Percentiles rank a stretch among this genome's conserved stretches.
Evolutionary conservation across 2,888 invertebrate species (phyloP).

Genomic region (Phragmatobia fuliginosa): DNA sequence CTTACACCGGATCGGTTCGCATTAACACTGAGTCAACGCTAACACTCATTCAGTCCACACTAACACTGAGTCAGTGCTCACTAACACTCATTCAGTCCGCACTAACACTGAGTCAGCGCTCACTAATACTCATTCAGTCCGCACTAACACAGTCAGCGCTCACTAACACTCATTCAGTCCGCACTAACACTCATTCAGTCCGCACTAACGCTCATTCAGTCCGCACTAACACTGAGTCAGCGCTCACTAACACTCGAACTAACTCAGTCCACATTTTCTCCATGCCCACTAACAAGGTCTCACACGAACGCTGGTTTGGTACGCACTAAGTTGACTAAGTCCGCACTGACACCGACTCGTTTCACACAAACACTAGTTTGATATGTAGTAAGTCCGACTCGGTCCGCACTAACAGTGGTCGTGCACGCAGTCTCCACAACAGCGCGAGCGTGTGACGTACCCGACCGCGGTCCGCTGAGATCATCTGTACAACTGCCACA

Average conservation of each 20-base stretch:
- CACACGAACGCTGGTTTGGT: neutral
- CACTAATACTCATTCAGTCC: neutral
- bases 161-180: too few species aligned
- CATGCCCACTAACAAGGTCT: neutral
- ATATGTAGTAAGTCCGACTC: neutral
- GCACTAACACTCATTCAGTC: too few species aligned
- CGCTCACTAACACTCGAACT: too few species aligned
- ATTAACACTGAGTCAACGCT: neutral
- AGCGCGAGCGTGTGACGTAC: constrained; percentile 63
- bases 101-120: neutral
- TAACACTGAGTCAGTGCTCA: neutral
- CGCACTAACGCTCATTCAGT: too few species aligned
- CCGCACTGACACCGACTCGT: neutral
- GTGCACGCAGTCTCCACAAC: constrained; percentile 60
- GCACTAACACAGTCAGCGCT: too few species aligned
- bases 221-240: too few species aligned
- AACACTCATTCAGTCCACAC: too few species aligned
- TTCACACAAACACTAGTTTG: neutral
- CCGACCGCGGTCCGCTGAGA: constrained; percentile 56
- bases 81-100: neutral
- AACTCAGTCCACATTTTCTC: neutral
- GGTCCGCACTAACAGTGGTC: constrained; percentile 45
- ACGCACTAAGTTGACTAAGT: neutral
- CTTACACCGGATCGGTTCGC: neutral
- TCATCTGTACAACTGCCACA: constrained; percentile 66